phyloP scores from a whole-genome alignment of 2,113 vertebrate genomes.

The Orientallactaga bullata region DNA sequence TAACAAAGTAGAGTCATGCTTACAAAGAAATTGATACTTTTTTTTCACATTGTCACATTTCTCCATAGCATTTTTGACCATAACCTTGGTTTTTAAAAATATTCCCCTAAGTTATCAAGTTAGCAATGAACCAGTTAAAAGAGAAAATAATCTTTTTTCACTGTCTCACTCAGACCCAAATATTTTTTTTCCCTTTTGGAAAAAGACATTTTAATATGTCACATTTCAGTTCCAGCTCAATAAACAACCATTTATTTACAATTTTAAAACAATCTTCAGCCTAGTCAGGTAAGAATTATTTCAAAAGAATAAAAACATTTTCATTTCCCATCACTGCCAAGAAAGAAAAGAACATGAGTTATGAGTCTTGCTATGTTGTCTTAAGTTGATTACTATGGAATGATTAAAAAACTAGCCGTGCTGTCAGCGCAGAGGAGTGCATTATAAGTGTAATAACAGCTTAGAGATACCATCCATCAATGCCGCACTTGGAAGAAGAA shows the following conservation, averaged over 20 bases:
- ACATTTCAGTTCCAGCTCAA: conserved; percentile 90
- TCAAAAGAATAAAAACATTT: conserved; percentile 92
- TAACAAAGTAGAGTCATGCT: background rate
- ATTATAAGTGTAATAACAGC: conserved; percentile 99
- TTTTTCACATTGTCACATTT: conserved; percentile 54
- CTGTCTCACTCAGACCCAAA: conserved; percentile 82
- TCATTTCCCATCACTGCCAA: conserved; percentile 92
- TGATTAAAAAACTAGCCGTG: conserved; percentile 92
- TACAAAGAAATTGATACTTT: conserved; percentile 17
- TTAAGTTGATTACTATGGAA: conserved; percentile 92
- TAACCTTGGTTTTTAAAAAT: conserved; percentile 42
- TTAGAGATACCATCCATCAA: conserved; percentile 99
- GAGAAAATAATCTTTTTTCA: conserved; percentile 61
- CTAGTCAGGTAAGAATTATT: conserved; percentile 92
- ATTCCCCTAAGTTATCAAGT: conserved; percentile 49
- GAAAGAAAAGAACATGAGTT: conserved; percentile 93
- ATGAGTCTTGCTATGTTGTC: conserved; percentile 91
- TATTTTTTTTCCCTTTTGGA: conserved; percentile 83
- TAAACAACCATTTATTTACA: conserved; percentile 92
- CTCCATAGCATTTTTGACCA: background rate
- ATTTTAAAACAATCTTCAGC: conserved; percentile 90
- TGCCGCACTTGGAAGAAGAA: conserved; percentile 91
- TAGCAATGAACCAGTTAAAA: conserved; percentile 84
- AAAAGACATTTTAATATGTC: conserved; percentile 90
- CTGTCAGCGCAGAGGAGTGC: conserved; percentile 93